Base-by-base conservation (phyloP, 1,140 invertebrate species). In the Zaprionus gabonicus region DNA sequence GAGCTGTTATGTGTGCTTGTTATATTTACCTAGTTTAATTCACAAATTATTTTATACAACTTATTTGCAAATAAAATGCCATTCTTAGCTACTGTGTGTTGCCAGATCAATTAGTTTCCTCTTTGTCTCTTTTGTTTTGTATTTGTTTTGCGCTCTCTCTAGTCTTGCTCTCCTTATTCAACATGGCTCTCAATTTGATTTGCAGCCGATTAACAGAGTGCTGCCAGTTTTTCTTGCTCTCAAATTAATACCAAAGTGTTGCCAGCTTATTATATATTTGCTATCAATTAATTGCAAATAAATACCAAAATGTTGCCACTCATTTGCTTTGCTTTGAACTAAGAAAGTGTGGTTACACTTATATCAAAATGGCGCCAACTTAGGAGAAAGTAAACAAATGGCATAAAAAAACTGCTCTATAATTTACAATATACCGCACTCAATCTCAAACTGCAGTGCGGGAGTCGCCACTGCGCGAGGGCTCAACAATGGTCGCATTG, bases 401-500 rank as follows among this genome's bases (percentile, higher is more conserved):
- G 23, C 25, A 23, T 51, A 20, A 1, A 51, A 23, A 51, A 51
- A 51, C 46, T 51, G 46, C 20, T 51, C 46, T 23, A 25, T 23
- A 51, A 51, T 25, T 51, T 51, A 13, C 46, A 25, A 23, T 12
- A 51, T 23, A 3, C 20, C 1, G 10, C 9, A 20, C 23, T 51
- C 1, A 51, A 51, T 51, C 46, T 51, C 3, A 3, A 10, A 51
- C 46, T 51, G 1, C 28, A 31, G 25, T 66, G 64, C 53, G 64
- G 64, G 28, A 49, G 70, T 56, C 28, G 41, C 41, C 56, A 0
- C 55, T 41, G 55, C 36, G 55, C n/a, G 51, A 46, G 9, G 41
- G 23, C 41, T 9, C 15, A 76, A 72, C 62, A 76, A 76, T 71
- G 46, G 66, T 38, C n/a, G 53, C 44, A 58, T 66, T 66, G 70